Percentiles rank a stretch among this genome's conserved stretches.
Conservation (phyloP, 2,113 vertebrate species). For the Panurus biarmicus region DNA sequence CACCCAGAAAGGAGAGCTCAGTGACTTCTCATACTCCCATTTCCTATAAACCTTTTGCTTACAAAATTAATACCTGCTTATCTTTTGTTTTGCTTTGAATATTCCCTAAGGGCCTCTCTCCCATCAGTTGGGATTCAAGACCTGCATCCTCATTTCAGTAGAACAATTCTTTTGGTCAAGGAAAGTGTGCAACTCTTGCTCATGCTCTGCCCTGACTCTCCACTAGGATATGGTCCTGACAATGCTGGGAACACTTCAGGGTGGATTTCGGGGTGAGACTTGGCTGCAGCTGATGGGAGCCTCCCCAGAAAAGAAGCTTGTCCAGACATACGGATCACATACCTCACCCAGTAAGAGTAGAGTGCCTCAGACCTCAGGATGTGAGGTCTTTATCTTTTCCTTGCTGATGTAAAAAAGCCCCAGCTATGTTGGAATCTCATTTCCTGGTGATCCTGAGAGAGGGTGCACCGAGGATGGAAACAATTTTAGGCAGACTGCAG, state of each 20-base stretch:
- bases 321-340: background rate
- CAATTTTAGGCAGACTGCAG: background rate
- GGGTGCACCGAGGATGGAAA: background rate
- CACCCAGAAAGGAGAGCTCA: background rate
- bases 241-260: background rate
- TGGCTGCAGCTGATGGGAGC: background rate
- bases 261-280: background rate
- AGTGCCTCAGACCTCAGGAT: background rate
- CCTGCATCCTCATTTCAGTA: too few species aligned
- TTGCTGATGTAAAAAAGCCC: background rate
- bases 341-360: background rate
- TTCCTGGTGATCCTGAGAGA: background rate
- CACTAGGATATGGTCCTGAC: fast-evolving
- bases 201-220: background rate
- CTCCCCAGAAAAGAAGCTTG: background rate
- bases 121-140: background rate
- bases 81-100: background rate
- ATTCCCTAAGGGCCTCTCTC: background rate
- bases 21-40: background rate
- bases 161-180: background rate
- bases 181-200: background rate
- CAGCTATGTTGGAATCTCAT: background rate
- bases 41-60: background rate
- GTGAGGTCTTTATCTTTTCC: background rate
- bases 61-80: background rate